Conservation (phyloP, 2,113 vertebrate genomes). For the Heterotis niloticus region DNA sequence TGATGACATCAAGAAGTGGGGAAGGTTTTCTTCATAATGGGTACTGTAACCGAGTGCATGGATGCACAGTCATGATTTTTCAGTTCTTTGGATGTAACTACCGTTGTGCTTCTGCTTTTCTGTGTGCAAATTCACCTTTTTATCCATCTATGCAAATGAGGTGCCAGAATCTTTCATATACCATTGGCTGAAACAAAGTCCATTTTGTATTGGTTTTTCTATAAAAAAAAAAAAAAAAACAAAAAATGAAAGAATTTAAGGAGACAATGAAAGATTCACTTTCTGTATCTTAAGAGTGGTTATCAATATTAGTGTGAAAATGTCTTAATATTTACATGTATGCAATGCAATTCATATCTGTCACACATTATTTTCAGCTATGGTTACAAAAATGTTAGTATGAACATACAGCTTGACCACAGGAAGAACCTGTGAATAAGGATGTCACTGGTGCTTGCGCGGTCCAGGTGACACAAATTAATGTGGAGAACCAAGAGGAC, state of each 20-base stretch:
- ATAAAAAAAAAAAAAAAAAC: slow-evolving; percentile 31
- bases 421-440: too few species aligned
- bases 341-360: too few species aligned
- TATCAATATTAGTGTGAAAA: too few species aligned
- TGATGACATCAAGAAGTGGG: neutral
- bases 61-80: neutral
- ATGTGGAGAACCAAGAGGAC: too few species aligned
- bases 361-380: too few species aligned
- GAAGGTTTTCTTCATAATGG: neutral
- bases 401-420: too few species aligned
- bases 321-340: too few species aligned
- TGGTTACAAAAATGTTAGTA: too few species aligned
- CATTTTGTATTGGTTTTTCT: slow-evolving; percentile 17
- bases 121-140: slow-evolving; percentile 17
- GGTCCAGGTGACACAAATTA: too few species aligned
- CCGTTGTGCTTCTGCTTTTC: neutral
- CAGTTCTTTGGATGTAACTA: neutral
- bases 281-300: neutral
- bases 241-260: slow-evolving; percentile 58
- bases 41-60: neutral
- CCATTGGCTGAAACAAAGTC: slow-evolving; percentile 21
- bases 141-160: slow-evolving; percentile 64
- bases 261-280: neutral
- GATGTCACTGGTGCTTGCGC: too few species aligned
- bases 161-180: slow-evolving; percentile 61